Base-by-base conservation (phyloP, 2,113 vertebrate genomes). In the Mirounga angustirostris region DNA sequence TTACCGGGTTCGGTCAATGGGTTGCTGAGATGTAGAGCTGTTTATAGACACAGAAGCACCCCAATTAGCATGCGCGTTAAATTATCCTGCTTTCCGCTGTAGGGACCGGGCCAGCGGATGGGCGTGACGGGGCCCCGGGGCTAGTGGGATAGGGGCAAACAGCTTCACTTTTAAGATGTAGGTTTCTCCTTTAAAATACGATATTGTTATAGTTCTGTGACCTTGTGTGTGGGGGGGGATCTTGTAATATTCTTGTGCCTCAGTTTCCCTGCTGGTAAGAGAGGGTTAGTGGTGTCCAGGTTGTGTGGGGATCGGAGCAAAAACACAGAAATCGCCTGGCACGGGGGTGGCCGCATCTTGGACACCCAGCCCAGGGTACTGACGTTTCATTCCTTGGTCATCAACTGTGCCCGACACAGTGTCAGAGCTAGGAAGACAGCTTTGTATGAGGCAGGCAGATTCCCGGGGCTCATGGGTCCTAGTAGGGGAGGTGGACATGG, bases 101-200 rank as follows among this genome's bases (percentile, higher is more conserved):
- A 9, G 18, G 5, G 16, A n/a, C 54, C 0, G 58, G 61, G 36
- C 26, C 52, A 9, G n/a, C 28, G 7, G 74, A 50, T 36, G 30
- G 40, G 33, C 10, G 8, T 46, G 33, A 36, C 1, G 0, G 1
- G 28, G 61, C 46, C 24, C 43, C 3, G 4, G 40, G 50, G 36
- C 40, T 54, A 36, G 14, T 18, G 73, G 63, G 13, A 21, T 8
- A 8, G 28, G n/a, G 26, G 2, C 28, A 1, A 28, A 15, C 24
- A 0, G 0, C 12, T 59, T 59, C 9, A 1, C 18, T 13, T 1
- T 22, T 3, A 30, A 61, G 33, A 8, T 2, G 5, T 24, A 28
- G 40, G 11, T 15, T 46, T 15, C 61, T n/a, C 8, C 59, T 80
- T 87, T 59, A 59, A 76, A 18, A 30, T 43, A 7, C 24, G 78